Evolutionary conservation across 2,888 invertebrate genomes (phyloP).

Genomic region (Synanthedon myopaeformis): DNA sequence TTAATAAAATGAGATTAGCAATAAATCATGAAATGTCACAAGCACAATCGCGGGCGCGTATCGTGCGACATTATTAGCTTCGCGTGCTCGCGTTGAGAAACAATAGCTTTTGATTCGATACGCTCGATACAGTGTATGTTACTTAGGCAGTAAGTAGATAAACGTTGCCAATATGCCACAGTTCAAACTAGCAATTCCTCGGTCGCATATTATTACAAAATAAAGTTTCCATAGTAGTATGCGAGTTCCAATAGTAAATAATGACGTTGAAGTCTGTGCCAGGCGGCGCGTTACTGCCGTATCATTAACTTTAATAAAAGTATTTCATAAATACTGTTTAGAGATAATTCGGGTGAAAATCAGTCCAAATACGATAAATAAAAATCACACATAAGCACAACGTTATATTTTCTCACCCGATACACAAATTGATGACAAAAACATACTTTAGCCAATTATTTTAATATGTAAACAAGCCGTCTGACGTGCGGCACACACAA

Average conservation of each 20-base stretch:
- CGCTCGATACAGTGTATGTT: slow-evolving; percentile 14
- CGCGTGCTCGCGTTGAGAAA: slow-evolving; percentile 23
- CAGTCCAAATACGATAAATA: no score
- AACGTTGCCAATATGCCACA: slow-evolving; percentile 34
- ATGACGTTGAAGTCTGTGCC: no score
- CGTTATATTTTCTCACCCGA: no score
- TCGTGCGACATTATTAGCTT: slow-evolving; percentile 6
- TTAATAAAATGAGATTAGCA: slow-evolving; percentile 18
- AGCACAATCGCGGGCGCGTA: slow-evolving; percentile 9
- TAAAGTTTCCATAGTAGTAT: slow-evolving; percentile 16
- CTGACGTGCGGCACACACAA: no score
- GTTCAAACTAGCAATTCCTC: slow-evolving; percentile 21
- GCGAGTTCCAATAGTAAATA: slow-evolving; percentile 20
- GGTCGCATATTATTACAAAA: slow-evolving; percentile 13
- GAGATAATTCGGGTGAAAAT: no score
- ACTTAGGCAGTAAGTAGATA: slow-evolving; percentile 12
- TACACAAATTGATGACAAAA: no score
- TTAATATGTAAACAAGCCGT: no score
- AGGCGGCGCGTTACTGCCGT: no score
- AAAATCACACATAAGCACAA: no score
- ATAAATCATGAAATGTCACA: slow-evolving; percentile 31
- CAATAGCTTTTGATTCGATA: slow-evolving; percentile 25
- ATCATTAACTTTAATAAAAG: no score
- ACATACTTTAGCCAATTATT: no score
- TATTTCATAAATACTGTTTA: no score